Base-by-base conservation (phyloP, 1,140 invertebrate species). In the Lasioglossum baleicum region DNA sequence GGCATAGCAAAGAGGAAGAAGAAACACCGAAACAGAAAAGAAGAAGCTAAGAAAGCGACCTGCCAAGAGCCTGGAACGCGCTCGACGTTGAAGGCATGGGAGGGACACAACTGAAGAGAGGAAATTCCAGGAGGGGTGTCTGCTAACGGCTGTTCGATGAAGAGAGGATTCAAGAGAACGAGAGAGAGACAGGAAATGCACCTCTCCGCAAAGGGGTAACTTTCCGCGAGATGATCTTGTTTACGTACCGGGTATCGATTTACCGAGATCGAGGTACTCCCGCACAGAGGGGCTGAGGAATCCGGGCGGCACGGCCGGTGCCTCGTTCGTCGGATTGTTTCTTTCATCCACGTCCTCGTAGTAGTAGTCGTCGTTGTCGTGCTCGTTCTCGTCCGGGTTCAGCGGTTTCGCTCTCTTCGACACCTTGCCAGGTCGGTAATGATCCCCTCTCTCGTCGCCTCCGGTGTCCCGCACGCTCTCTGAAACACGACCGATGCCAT, bases 221-320 rank as follows among this genome's bases (percentile, higher is more conserved):
- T 83, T 79, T 71, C 35, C 66, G 6, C 51, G 64, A 81, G 82
- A 81, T 88, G 85, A 90, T 89, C 83, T 89, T 92, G 88, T 92
- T 89, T 90, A 93, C 93, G 93, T 94, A 97, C 96, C 97, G 88
- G 97, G 97, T 93, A 97, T 97, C 74, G 96, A 97, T 94, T 97
- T 97, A 81, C 97, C 97, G 68, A 97, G 94, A 93, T 97, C 96
- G 66, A 97, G 94, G 91, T 97, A 97, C 91, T 97, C 96, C 67
- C 96, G 94, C 26, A 97, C 96, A 6, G 96, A 97, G 58, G 96
- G 96, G 90, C 96, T 97, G 72, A 97, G 93, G 91, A 97, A 97
- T 80, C 96, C 96, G 17, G 95, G 95, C 35, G 96, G 96, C 72
- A 96, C 95, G 60, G 94, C 94, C n/a, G 93, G 95, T 51, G 94